A percentile compares a stretch with the other conserved stretches of the same genome.
These are phyloP conservation scores for Synaphobranchus kaupii DNA, from an alignment of 2,797 vertebrate species.

Conservation along the genomic window DNA sequence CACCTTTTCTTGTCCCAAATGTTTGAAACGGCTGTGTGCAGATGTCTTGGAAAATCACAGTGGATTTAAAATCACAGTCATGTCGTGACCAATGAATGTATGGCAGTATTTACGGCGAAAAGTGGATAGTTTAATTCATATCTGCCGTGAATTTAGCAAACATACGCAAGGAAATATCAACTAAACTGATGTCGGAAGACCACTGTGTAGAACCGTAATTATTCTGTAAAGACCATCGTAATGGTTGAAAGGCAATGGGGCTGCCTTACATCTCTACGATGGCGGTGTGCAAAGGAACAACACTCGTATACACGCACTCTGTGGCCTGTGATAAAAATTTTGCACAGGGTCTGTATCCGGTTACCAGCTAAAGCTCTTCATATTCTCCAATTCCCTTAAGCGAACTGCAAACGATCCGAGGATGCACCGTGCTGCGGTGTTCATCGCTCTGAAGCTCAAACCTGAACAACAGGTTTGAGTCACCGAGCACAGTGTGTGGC, in stretches of 20 bases:
- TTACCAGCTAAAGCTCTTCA: background rate
- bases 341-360: background rate
- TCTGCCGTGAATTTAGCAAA: background rate
- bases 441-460: background rate
- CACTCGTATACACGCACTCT: background rate
- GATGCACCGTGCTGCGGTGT: background rate
- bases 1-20: background rate
- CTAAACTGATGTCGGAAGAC: background rate
- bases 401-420: background rate
- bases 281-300: background rate
- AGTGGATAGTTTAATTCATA: background rate
- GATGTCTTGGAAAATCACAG: background rate
- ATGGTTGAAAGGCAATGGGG: background rate
- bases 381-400: background rate
- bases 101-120: background rate
- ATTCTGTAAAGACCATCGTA: background rate
- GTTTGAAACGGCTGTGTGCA: background rate
- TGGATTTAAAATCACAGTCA: background rate
- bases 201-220: background rate
- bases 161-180: background rate
- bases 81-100: background rate
- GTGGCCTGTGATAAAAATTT: background rate
- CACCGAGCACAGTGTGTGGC: slow-evolving; percentile 30
- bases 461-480: slow-evolving; percentile 47
- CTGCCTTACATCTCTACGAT: background rate